phyloP scores from a whole-genome alignment of 2,888 invertebrate genomes.

The Acleris holmiana region DNA sequence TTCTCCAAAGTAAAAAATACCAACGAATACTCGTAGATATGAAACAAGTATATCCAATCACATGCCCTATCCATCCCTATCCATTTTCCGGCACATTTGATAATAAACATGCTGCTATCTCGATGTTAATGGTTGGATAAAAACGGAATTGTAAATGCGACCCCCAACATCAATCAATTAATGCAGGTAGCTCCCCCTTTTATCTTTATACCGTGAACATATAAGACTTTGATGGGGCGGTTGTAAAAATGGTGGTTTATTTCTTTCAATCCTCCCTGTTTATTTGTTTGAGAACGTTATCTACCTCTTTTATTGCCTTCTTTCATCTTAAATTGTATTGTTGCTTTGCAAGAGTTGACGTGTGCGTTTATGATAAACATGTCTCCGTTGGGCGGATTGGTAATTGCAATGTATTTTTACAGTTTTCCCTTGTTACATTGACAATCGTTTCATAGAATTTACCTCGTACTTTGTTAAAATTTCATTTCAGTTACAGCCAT shows the following conservation, averaged over 20 bases:
- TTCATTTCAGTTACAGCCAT: too few species aligned
- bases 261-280: conserved; percentile 7
- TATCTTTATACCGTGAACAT: conserved; percentile 41
- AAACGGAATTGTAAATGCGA: conserved; percentile 42
- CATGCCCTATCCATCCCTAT: conserved; percentile 2
- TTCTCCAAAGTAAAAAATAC: too few species aligned
- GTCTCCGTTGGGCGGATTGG: too few species aligned
- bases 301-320: conserved; percentile 3
- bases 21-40: not conserved
- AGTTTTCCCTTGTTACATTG: too few species aligned
- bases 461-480: too few species aligned
- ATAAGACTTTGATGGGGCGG: conserved; percentile 26
- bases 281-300: not conserved
- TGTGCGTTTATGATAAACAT: not conserved
- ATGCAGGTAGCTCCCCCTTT: conserved; percentile 54
- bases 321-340: conserved; percentile 1
- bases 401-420: too few species aligned
- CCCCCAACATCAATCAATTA: conserved; percentile 66
- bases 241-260: conserved; percentile 11
- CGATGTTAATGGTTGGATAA: conserved; percentile 19
- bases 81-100: conserved; percentile 25
- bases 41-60: conserved; percentile 9
- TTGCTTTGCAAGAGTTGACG: not conserved
- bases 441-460: too few species aligned
- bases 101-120: conserved; percentile 26